Percentiles rank a stretch among this genome's conserved stretches.
Evolutionary conservation across 2,797 vertebrate genomes (phyloP).

Genomic region (Nannoperca obscura): DNA sequence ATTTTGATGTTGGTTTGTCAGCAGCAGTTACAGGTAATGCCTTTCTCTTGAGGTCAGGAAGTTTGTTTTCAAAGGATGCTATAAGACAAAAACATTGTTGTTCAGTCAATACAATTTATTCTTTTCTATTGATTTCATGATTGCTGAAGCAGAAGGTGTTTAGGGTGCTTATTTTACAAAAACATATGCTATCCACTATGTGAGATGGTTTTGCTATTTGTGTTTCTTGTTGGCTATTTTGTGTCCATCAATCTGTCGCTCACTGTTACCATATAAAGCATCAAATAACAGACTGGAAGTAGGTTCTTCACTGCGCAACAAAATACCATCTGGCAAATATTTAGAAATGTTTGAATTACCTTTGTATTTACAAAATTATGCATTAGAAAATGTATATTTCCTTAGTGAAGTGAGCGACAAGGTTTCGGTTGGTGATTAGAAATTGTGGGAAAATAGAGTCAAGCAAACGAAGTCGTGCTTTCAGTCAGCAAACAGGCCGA

Average conservation of each 20-base stretch:
- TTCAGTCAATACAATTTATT: neutral
- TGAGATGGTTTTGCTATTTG: neutral
- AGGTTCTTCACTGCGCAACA: neutral
- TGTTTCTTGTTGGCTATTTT: neutral
- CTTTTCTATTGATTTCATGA: neutral
- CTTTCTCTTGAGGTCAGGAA: neutral
- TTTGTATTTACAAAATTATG: neutral
- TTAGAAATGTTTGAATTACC: neutral
- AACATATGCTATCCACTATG: neutral
- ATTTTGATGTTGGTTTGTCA: neutral
- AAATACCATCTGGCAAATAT: slow-evolving; percentile 1
- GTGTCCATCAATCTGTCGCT: slow-evolving; percentile 15
- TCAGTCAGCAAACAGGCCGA: slow-evolving; percentile 11
- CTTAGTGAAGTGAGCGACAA: neutral
- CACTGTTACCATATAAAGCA: neutral
- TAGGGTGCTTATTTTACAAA: neutral
- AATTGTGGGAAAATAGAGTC: neutral
- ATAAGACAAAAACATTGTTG: neutral
- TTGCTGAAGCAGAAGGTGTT: neutral
- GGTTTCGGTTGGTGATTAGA: neutral
- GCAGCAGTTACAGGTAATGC: no score
- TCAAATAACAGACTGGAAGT: neutral
- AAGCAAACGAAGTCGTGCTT: neutral
- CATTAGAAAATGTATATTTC: neutral
- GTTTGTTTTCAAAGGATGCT: neutral